Evolutionary conservation across 37 sponge, comb jelly and placozoan species (phyloP), one percentile per base, ranked within the genome.

Genomic region (Spongilla lacustris): DNA sequence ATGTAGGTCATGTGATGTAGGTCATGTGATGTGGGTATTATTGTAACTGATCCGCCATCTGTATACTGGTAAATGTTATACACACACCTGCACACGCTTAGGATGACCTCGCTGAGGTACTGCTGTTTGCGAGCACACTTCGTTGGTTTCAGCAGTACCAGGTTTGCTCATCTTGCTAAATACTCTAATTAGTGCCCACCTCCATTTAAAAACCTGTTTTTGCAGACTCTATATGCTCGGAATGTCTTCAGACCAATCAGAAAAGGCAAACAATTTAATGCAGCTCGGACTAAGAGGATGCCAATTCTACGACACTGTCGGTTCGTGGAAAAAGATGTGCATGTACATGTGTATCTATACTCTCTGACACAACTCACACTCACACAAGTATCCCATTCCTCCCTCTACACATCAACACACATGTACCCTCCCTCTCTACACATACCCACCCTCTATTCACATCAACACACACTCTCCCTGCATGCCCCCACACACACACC

Each of bases 111-210:
- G 90, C 97, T 3, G 75, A 50, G 34, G 32, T 89, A 0, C 67
- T 90, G 66, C 82, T 96, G 58, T 98, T 91, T 83, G 94, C 96
- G 58, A 96, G 96, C 66, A 96, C 96, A 21, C 85, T 98, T 29
- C 84, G 98, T 1, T 96, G 94, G 86, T 77, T 98, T 22, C 92
- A 98, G 87, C 80, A 91, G 24, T 94, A 90, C 68, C 73, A 93
- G 92, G 93, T 89, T 46, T 76, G 30, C n/a, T 38, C 27, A 9
- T 17, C 79, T 79, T 24, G 14, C 14, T 19, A 27, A 2, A 33
- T 22, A 31, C 32, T 33, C 13, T 73, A 50, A 79, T n/a, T 24
- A 50, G 69, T 33, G 50, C 25, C 27, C 41, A 19, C 66, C 28
- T 71, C 22, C 32, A 48, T n/a, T n/a, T n/a, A n/a, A n/a, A n/a